Percentiles rank a stretch among this genome's conserved stretches.
phyloP scores from a whole-genome alignment of 2,888 invertebrate genomes.

The Sinodicranocentrus sp. region DNA sequence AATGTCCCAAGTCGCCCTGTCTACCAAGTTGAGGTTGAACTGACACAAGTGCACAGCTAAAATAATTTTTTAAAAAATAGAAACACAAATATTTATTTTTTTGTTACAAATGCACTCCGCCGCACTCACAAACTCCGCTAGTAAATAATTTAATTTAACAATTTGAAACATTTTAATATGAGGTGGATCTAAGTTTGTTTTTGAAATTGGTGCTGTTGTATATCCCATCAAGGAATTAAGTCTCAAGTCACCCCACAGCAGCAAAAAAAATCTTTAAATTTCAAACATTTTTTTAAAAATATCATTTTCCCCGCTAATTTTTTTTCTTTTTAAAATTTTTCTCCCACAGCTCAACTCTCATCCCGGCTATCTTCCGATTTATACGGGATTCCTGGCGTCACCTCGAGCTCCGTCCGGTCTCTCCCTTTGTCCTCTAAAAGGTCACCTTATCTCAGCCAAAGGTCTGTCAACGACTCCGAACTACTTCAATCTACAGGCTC shows the following conservation, averaged over 20 bases:
- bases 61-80: no score
- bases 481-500: not conserved
- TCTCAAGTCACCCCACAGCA: constrained; percentile 68
- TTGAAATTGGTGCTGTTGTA: no score
- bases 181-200: no score
- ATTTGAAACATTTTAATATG: no score
- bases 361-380: constrained; percentile 55
- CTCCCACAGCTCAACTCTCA: no score
- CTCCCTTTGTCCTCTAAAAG: constrained; percentile 64
- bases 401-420: constrained; percentile 67
- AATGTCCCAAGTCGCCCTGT: constrained; percentile 75
- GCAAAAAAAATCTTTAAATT: no score
- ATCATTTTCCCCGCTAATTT: no score
- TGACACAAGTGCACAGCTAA: not conserved
- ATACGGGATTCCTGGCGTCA: constrained; percentile 46
- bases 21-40: constrained; percentile 5
- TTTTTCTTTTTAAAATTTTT: no score
- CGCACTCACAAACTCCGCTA: not conserved
- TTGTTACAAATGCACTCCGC: not conserved
- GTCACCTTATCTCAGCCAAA: constrained; percentile 64
- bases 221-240: no score
- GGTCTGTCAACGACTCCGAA: constrained; percentile 42
- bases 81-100: constrained; percentile 6
- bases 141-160: not conserved
- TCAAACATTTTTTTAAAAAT: no score